These are phyloP conservation scores for Ophioderma brevispina DNA, from an alignment of 35 echinoderm and acorn worm species.

Conservation along the genomic window DNA sequence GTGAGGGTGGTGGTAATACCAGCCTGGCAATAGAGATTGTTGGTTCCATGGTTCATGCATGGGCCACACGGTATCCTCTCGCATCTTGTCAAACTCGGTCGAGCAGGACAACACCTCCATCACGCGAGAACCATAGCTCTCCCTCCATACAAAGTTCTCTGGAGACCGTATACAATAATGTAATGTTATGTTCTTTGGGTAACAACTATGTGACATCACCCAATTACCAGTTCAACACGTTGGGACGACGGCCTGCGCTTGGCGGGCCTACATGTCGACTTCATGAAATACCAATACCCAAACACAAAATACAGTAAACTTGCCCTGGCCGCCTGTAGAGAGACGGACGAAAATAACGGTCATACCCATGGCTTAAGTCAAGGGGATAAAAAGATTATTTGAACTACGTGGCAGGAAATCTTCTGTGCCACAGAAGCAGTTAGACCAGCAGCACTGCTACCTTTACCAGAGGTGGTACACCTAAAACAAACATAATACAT, in stretches of 20 bases:
- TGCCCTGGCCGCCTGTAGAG: too few species aligned
- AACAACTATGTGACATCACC: too few species aligned
- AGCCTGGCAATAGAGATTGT: constrained; percentile 94
- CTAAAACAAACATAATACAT: constrained; percentile 30
- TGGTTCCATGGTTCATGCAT: constrained; percentile 99
- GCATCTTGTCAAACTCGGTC: constrained; percentile 99
- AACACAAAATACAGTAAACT: too few species aligned
- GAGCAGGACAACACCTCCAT: constrained; percentile 98
- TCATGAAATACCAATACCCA: too few species aligned
- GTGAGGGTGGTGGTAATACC: constrained; percentile 95
- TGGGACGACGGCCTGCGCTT: too few species aligned
- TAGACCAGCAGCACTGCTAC: constrained; percentile 98
- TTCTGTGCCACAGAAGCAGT: constrained; percentile 95
- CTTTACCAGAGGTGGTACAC: constrained; percentile 98
- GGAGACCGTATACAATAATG: too few species aligned
- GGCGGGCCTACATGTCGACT: too few species aligned
- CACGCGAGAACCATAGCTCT: constrained; percentile 97
- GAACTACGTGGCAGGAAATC: constrained; percentile 87
- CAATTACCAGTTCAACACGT: too few species aligned
- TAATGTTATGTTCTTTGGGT: too few species aligned
- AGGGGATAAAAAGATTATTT: too few species aligned
- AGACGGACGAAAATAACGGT: too few species aligned
- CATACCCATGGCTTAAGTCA: too few species aligned
- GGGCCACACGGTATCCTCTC: constrained; percentile 92
- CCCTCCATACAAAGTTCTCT: constrained; percentile 99